phyloP scores from a whole-genome alignment of 2,888 invertebrate genomes.

The Stictocephala bisonia region DNA sequence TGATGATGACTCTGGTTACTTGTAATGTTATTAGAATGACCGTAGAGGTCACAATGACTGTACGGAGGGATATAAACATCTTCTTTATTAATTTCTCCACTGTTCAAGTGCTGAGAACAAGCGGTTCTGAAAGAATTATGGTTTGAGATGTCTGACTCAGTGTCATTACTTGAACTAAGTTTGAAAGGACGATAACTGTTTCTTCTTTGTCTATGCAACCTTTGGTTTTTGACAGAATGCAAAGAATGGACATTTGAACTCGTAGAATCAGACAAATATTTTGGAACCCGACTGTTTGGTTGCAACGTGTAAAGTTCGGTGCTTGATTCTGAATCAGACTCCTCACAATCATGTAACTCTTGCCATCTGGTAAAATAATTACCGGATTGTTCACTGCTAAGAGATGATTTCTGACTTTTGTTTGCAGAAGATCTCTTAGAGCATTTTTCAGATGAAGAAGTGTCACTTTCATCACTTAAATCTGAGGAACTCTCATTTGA shows the following conservation, averaged over 20 bases:
- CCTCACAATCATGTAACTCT: not conserved
- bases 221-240: too few relatives aligned
- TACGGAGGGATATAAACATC: not conserved
- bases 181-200: not conserved
- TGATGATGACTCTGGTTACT: not conserved
- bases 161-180: not conserved
- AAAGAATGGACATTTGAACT: too few relatives aligned
- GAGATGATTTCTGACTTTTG: not conserved
- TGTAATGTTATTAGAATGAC: too few relatives aligned
- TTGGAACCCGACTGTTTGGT: not conserved
- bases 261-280: not conserved
- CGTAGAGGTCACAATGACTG: not conserved
- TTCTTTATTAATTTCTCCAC: not conserved
- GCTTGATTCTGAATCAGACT: not conserved
- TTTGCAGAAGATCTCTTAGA: too few relatives aligned
- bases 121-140: conserved; percentile 4
- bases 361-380: not conserved
- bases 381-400: too few relatives aligned
- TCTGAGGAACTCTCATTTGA: too few relatives aligned
- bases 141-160: not conserved
- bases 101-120: not conserved
- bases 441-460: not conserved
- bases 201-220: too few relatives aligned
- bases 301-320: not conserved
- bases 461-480: too few relatives aligned